Evolutionary conservation across 1,140 invertebrate genomes (phyloP).

Genomic region (Drosophila chauvacae): DNA sequence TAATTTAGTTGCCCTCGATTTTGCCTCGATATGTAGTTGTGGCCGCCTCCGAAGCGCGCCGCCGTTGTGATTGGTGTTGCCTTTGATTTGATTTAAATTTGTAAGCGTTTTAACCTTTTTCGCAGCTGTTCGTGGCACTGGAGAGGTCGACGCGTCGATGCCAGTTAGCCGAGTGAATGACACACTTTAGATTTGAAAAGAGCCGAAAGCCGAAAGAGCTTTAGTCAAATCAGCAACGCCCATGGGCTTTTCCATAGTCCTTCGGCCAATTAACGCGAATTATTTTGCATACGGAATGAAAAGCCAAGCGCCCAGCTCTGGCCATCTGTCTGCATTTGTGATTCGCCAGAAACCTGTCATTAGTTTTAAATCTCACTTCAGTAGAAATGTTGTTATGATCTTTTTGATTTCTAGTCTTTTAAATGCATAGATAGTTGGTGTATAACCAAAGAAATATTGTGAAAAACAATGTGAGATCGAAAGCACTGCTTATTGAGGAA

Average conservation of each 20-base stretch:
- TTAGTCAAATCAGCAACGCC: conserved; percentile 27
- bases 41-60: neutral
- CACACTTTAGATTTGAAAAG: conserved; percentile 52
- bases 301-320: neutral
- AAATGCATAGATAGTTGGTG: neutral
- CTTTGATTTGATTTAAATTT: conserved; percentile 57
- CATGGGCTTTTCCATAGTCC: conserved; percentile 45
- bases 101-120: conserved; percentile 54
- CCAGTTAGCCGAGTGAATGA: conserved; percentile 44
- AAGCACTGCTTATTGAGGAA: neutral
- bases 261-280: conserved; percentile 56
- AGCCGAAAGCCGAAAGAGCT: conserved; percentile 12
- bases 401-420: neutral
- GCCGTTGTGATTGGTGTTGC: conserved; percentile 44
- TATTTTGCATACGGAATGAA: conserved; percentile 54
- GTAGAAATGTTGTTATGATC: neutral
- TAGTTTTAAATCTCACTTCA: neutral
- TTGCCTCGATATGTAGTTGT: conserved; percentile 30
- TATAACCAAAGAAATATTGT: neutral
- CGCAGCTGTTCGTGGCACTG: conserved; percentile 25
- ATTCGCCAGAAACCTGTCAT: conserved; percentile 1
- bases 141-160: conserved; percentile 47
- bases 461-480: neutral
- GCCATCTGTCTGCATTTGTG: conserved; percentile 4
- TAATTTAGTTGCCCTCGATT: conserved; percentile 80